Evolutionary conservation across 2,113 vertebrate species (phyloP).

Genomic region (Crotalus viridis): DNA sequence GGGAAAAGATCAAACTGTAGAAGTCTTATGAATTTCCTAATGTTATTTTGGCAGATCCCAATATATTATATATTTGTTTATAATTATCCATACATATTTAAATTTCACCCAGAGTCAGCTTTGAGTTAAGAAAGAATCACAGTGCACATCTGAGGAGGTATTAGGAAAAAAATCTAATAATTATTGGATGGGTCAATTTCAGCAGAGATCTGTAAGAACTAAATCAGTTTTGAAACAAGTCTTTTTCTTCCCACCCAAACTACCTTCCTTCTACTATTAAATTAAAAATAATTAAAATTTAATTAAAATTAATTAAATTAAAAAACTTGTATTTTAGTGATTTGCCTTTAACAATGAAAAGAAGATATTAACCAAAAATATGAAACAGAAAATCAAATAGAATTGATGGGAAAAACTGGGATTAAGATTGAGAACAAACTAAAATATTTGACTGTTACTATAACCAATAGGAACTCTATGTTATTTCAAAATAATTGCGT

Average conservation of each 20-base stretch:
- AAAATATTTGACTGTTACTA: too few relatives aligned
- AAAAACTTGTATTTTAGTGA: too few relatives aligned
- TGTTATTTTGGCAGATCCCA: neutral
- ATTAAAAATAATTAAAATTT: too few relatives aligned
- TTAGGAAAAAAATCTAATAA: too few relatives aligned
- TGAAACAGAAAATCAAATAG: too few relatives aligned
- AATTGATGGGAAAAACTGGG: too few relatives aligned
- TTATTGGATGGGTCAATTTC: neutral
- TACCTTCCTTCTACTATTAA: neutral
- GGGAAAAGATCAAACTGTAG: neutral
- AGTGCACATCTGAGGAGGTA: neutral
- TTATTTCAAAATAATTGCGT: too few relatives aligned
- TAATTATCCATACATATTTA: neutral
- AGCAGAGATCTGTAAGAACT: neutral
- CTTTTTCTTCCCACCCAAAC: neutral
- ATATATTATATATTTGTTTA: neutral
- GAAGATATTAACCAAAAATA: too few relatives aligned
- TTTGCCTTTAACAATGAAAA: too few relatives aligned
- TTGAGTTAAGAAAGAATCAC: neutral
- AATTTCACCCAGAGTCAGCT: neutral
- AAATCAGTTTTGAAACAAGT: neutral
- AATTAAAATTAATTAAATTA: too few relatives aligned
- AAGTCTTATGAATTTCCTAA: neutral
- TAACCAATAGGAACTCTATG: too few relatives aligned
- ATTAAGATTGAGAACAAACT: too few relatives aligned